phyloP scores from a whole-genome alignment of 2,888 invertebrate genomes.

The Parapristionchus giblindavisi region DNA sequence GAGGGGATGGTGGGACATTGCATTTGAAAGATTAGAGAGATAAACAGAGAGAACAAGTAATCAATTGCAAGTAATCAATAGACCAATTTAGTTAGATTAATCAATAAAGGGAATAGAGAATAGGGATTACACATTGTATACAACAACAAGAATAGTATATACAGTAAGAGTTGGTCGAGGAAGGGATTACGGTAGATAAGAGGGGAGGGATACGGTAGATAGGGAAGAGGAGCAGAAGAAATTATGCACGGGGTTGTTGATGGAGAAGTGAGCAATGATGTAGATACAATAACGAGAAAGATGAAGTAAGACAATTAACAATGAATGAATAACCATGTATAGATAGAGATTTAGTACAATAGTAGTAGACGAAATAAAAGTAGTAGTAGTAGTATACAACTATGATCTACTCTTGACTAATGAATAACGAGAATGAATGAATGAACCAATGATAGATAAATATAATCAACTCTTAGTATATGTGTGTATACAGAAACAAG shows the following conservation, averaged over 20 bases:
- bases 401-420: no score
- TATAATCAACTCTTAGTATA: no score
- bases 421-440: no score
- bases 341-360: not conserved
- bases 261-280: not conserved
- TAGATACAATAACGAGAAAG: conserved; percentile 3
- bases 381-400: no score
- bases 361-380: no score
- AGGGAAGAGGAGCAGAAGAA: not conserved
- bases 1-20: not conserved
- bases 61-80: not conserved
- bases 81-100: conserved; percentile 1
- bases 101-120: not conserved
- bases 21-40: not conserved
- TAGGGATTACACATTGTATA: conserved; percentile 8
- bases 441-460: no score
- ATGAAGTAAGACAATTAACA: not conserved
- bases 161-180: not conserved
- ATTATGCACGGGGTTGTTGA: conserved; percentile 17
- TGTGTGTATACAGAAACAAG: no score
- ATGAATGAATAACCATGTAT: not conserved
- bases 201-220: not conserved
- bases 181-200: not conserved
- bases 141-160: conserved; percentile 12
- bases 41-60: not conserved